A percentile compares a stretch with the other conserved stretches of the same genome.
Evolutionary conservation across 2,113 vertebrate genomes (phyloP).

Genomic region (Lynx canadensis): DNA sequence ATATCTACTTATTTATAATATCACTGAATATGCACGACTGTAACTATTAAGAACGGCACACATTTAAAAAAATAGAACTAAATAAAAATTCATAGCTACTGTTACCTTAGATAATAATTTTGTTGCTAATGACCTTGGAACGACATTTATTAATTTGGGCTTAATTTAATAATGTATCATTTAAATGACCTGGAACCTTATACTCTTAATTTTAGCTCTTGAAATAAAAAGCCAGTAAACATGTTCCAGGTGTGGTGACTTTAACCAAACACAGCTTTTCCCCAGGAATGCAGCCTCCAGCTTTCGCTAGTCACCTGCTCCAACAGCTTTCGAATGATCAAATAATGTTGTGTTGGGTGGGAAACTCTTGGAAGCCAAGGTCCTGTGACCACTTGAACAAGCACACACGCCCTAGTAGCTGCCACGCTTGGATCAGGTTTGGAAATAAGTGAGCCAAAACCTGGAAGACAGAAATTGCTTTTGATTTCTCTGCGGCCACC

Average conservation of each 20-base stretch:
- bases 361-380: neutral
- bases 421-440: neutral
- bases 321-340: neutral
- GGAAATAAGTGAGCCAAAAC: neutral
- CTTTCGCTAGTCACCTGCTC: neutral
- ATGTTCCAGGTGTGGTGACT: neutral
- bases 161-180: neutral
- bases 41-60: neutral
- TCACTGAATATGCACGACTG: neutral
- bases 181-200: neutral
- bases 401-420: neutral
- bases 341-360: neutral
- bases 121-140: neutral
- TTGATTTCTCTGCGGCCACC: neutral
- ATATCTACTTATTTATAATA: neutral
- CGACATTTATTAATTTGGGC: neutral
- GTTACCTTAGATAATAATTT: neutral
- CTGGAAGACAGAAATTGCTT: neutral
- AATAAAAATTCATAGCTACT: neutral
- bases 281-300: neutral
- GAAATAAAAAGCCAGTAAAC: neutral
- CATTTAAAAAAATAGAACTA: neutral
- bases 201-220: neutral
- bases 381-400: neutral
- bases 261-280: slow-evolving; percentile 15